Evolutionary conservation across 2,888 invertebrate genomes (phyloP), one percentile per base, ranked within the genome.

Genomic region (Yponomeuta sedellus): DNA sequence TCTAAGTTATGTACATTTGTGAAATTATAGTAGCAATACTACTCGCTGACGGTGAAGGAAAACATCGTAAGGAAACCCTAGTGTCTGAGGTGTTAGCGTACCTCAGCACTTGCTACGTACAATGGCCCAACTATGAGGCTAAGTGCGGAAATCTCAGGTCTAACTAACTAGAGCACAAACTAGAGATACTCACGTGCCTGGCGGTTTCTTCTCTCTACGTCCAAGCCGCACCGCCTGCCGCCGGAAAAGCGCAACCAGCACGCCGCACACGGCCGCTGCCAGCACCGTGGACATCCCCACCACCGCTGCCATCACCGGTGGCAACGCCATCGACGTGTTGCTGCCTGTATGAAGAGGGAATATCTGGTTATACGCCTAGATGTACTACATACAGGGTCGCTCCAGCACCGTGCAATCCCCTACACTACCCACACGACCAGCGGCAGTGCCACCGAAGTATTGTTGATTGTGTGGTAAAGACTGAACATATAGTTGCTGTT

Each of bases 181-280:
- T 34, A 34, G 1, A 5, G 1, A 34, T 34, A 78, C 87, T 86
- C 65, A 89, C 89, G 78, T 77, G 16, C 81, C 80, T 1, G 87
- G 86, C 0, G 81, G 85, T 56, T 83, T 82, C 66, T 88, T 87
- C 28, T 78, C 77, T 11, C 77, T 68, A 2, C 79, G 77, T 10
- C 80, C 88, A 68, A 89, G 86, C 76, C 92, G 83, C 68, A 91
- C 90, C 3, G 92, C 92, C 70, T 92, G 92, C n/a, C 94, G 81
- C 61, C 94, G 88, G 79, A 96, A 96, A 69, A 96, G 88, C 10
- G 96, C 95, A 0, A 94, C 94, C 73, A 96, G 88, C 69, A 96
- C 95, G 10, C 94, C 94, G 77, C 96, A 96, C 12, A 95, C 94
- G 10, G 94, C 94, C 11, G 95, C 94, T 72, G 95, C 94, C 64